Conservation (phyloP, 2,888 invertebrate genomes). For the Acleris emargana region DNA sequence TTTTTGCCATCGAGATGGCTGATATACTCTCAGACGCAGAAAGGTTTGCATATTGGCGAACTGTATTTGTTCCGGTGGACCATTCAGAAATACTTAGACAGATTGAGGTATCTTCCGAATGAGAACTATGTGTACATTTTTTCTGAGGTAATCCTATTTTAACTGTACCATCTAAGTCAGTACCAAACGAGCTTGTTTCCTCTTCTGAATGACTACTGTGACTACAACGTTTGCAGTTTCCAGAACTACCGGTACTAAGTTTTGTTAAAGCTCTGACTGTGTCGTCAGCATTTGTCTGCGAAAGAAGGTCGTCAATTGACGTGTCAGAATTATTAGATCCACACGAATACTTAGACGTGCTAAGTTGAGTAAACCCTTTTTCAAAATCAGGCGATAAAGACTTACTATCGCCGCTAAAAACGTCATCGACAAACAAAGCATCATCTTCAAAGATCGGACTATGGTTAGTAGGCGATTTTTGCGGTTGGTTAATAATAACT, state of each 20-base stretch:
- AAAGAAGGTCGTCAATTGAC: slow-evolving; percentile 85
- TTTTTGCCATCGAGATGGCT: slow-evolving; percentile 84
- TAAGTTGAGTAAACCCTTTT: slow-evolving; percentile 69
- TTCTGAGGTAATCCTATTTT: slow-evolving; percentile 90
- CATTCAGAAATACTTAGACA: slow-evolving; percentile 94
- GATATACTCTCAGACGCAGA: slow-evolving; percentile 88
- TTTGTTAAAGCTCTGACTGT: slow-evolving; percentile 80
- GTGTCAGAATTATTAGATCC: slow-evolving; percentile 87
- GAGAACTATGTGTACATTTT: slow-evolving; percentile 92
- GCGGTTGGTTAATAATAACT: slow-evolving; percentile 85
- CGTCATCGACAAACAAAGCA: slow-evolving; percentile 83
- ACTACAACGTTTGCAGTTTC: slow-evolving; percentile 85
- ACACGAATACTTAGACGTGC: slow-evolving; percentile 75
- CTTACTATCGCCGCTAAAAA: slow-evolving; percentile 85
- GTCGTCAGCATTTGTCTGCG: slow-evolving; percentile 84
- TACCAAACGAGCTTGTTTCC: slow-evolving; percentile 90
- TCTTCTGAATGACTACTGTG: slow-evolving; percentile 90
- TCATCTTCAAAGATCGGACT: slow-evolving; percentile 86
- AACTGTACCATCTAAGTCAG: slow-evolving; percentile 92
- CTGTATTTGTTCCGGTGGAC: slow-evolving; percentile 94
- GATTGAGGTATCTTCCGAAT: slow-evolving; percentile 94
- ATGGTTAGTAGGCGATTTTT: slow-evolving; percentile 83
- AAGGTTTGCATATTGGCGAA: slow-evolving; percentile 90
- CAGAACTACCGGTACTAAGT: slow-evolving; percentile 74
- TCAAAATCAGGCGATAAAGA: slow-evolving; percentile 84